These are phyloP conservation scores for Camelus dromedarius DNA, from an alignment of 2,113 vertebrate genomes.

Conservation along the genomic window DNA sequence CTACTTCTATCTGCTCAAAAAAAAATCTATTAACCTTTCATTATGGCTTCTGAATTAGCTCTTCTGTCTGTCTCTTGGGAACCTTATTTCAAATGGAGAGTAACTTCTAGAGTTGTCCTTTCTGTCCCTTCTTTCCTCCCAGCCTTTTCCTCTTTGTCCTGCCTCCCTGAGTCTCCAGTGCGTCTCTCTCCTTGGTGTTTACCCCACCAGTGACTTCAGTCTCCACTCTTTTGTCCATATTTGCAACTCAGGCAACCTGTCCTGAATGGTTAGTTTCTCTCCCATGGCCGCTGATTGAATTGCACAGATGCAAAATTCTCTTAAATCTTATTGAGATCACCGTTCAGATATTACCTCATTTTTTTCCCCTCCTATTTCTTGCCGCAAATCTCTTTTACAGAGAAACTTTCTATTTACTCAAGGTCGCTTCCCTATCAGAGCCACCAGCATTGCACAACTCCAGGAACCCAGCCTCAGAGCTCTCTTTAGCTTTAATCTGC, in stretches of 20 bases:
- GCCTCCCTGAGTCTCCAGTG: not conserved
- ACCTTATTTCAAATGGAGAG: not conserved
- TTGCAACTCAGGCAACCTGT: not conserved
- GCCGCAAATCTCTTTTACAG: not conserved
- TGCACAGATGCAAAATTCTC: slow-evolving; percentile 16
- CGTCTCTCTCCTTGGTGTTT: not conserved
- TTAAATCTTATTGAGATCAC: not conserved
- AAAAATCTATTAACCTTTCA: slow-evolving; percentile 40
- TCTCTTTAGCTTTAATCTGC: not conserved
- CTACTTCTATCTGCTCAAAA: slow-evolving; percentile 24
- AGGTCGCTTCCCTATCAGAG: not conserved
- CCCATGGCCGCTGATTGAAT: not conserved
- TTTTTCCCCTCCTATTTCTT: not conserved
- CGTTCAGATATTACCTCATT: not conserved
- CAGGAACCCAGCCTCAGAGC: not conserved
- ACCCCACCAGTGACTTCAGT: not conserved
- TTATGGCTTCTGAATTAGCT: slow-evolving; percentile 44
- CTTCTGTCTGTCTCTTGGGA: slow-evolving; percentile 15
- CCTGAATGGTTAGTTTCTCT: not conserved
- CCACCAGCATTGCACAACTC: not conserved
- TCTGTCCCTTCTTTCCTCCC: not conserved
- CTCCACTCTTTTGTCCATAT: not conserved
- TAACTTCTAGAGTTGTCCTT: not conserved
- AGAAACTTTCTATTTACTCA: not conserved
- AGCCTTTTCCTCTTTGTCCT: not conserved